Conservation (phyloP, 2,888 invertebrate species). For the Dromius quadrimaculatus region DNA sequence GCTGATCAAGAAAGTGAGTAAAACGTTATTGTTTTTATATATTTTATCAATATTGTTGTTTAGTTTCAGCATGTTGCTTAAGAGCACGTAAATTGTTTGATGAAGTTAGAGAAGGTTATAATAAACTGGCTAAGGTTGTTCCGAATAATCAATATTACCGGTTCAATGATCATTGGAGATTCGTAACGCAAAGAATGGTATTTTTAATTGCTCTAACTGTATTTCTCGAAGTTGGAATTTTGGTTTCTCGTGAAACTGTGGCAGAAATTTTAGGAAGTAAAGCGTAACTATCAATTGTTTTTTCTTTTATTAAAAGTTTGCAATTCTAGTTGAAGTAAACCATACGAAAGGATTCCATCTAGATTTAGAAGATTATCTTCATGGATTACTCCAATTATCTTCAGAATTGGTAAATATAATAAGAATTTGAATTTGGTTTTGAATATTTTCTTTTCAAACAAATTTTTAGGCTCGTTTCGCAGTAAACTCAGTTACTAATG, state of each 20-base stretch:
- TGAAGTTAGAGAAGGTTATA: constrained; percentile 75
- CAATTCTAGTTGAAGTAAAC: constrained; percentile 75
- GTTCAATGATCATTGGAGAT: constrained; percentile 91
- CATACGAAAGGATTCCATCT: constrained; percentile 85
- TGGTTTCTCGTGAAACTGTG: constrained; percentile 80
- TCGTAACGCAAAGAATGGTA: constrained; percentile 82
- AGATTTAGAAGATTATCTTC: constrained; percentile 91
- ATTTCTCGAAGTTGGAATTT: constrained; percentile 83
- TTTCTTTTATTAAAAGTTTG: constrained; percentile 37
- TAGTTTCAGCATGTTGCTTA: constrained; percentile 74
- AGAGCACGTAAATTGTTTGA: constrained; percentile 76
- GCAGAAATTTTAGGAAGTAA: constrained; percentile 84
- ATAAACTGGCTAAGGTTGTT: constrained; percentile 74
- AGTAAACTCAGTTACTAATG: constrained; percentile 86
- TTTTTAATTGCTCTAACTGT: constrained; percentile 82
- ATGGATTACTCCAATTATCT: constrained; percentile 85
- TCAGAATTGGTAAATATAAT: constrained; percentile 79
- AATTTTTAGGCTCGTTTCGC: constrained; percentile 77
- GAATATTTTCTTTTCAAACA: constrained; percentile 3
- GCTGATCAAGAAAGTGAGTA: constrained; percentile 76
- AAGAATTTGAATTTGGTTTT: neutral
- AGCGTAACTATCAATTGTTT: constrained; percentile 55
- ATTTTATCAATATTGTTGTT: constrained; percentile 55
- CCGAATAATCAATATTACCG: constrained; percentile 86
- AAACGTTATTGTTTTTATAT: constrained; percentile 29